Evolutionary conservation across 2,797 vertebrate species (phyloP).

Genomic region (Sebastes ruberrimus): DNA sequence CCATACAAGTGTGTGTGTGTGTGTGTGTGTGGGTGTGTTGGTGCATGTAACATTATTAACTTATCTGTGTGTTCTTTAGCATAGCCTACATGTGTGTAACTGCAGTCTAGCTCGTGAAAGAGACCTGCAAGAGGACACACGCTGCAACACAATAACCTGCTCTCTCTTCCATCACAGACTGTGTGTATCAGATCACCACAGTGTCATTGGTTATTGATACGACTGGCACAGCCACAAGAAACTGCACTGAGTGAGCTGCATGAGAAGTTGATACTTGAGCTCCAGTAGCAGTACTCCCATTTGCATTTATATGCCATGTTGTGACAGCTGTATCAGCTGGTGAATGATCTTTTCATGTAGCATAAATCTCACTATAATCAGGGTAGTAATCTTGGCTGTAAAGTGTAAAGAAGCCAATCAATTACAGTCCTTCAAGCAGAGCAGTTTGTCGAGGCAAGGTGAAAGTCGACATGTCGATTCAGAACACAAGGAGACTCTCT

Average conservation of each 20-base stretch:
- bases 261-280: constrained; percentile 14
- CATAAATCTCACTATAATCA: not conserved
- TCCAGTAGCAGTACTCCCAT: not conserved
- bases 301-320: constrained; percentile 10
- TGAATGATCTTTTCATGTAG: not conserved
- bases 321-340: not conserved
- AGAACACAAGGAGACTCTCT: not conserved
- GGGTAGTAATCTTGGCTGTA: not conserved
- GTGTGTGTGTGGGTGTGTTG: not conserved
- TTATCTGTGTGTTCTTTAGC: not conserved
- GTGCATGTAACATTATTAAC: not conserved
- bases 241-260: not conserved
- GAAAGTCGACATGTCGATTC: not conserved
- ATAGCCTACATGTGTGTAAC: not conserved
- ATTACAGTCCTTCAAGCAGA: not conserved
- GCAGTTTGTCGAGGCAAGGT: not conserved
- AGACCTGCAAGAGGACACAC: constrained; percentile 31
- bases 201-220: constrained; percentile 38
- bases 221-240: not conserved
- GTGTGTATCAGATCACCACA: constrained; percentile 43
- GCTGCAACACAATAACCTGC: constrained; percentile 44
- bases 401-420: not conserved
- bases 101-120: not conserved
- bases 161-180: not conserved
- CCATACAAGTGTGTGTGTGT: not conserved